Conservation (phyloP, 2,888 invertebrate genomes). For the Clanis bilineata region DNA sequence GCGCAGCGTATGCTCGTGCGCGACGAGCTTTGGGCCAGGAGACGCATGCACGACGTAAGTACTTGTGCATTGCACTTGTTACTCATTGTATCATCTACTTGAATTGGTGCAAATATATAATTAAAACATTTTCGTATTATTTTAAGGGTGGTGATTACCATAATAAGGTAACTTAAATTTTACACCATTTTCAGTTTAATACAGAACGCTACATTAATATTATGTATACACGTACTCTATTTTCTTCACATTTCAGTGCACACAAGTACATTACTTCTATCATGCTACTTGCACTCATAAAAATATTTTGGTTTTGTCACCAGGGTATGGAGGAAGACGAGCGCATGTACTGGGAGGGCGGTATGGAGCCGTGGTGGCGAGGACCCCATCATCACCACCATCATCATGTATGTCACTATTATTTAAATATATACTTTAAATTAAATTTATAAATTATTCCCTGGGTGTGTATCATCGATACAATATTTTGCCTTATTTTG, state of each 20-base stretch:
- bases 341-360: conserved; percentile 94
- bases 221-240: too few species aligned
- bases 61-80: background rate
- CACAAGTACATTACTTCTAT: too few species aligned
- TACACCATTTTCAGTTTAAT: too few species aligned
- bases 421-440: background rate
- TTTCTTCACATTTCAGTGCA: too few species aligned
- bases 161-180: background rate
- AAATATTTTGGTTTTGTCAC: too few species aligned
- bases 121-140: background rate
- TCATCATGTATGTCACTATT: conserved; percentile 43
- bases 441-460: background rate
- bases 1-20: conserved; percentile 89
- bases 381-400: conserved; percentile 73
- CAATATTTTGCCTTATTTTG: too few species aligned
- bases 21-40: conserved; percentile 85
- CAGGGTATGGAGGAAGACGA: conserved; percentile 89
- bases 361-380: conserved; percentile 83
- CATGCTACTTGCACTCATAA: too few species aligned
- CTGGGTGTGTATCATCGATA: too few species aligned
- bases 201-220: too few species aligned
- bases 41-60: conserved; percentile 83
- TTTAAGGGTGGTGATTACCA: background rate
- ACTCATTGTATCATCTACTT: background rate
- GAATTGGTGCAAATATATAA: too few species aligned